Evolutionary conservation across 2,113 vertebrate species (phyloP).

Genomic region (Erinaceus europaeus): DNA sequence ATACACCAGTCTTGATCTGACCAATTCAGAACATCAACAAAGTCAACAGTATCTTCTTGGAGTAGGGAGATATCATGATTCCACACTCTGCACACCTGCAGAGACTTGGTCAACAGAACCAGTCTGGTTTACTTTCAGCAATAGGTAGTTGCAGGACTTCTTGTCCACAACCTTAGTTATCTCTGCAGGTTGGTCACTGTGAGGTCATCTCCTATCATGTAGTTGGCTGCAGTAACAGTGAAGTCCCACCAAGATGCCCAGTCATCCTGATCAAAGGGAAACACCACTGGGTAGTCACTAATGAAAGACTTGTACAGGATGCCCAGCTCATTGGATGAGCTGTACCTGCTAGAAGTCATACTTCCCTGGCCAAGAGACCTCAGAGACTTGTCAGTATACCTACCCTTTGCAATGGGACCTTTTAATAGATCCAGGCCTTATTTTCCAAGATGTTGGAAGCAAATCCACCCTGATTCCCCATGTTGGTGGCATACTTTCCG

Average conservation of each 20-base stretch:
- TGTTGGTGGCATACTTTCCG: slow-evolving; percentile 95
- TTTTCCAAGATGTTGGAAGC: slow-evolving; percentile 99
- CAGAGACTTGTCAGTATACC: slow-evolving; percentile 95
- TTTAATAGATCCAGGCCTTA: slow-evolving; percentile 96
- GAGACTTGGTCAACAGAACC: slow-evolving; percentile 96
- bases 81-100: slow-evolving; percentile 98
- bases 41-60: slow-evolving; percentile 96
- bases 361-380: slow-evolving; percentile 93
- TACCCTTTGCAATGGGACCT: slow-evolving; percentile 92
- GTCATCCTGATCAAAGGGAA: slow-evolving; percentile 98
- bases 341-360: slow-evolving; percentile 94
- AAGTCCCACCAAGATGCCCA: slow-evolving; percentile 96
- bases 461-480: slow-evolving; percentile 96
- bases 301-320: slow-evolving; percentile 94
- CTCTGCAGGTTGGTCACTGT: slow-evolving; percentile 97
- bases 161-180: slow-evolving; percentile 89
- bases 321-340: slow-evolving; percentile 90
- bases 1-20: slow-evolving; percentile 98
- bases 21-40: slow-evolving; percentile 96
- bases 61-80: slow-evolving; percentile 97
- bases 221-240: slow-evolving; percentile 88
- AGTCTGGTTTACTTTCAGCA: slow-evolving; percentile 99
- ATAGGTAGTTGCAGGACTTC: slow-evolving; percentile 96
- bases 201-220: slow-evolving; percentile 96
- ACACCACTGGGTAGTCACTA: slow-evolving; percentile 97